Conservation (phyloP, 1,140 invertebrate species). For the Micrasema minimum region DNA sequence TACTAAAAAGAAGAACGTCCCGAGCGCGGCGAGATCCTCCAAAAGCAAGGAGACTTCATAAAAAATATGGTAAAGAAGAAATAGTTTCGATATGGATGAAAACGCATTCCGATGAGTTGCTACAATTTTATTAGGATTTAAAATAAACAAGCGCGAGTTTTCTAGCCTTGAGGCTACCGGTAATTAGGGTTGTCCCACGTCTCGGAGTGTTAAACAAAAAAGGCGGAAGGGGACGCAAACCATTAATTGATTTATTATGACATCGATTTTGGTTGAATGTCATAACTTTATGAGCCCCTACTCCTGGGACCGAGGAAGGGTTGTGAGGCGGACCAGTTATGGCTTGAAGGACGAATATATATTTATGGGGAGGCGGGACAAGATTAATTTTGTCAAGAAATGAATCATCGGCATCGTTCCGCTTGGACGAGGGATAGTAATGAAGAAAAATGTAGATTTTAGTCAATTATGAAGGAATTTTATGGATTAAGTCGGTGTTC, state of each 20-base stretch:
- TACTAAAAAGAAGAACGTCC: conserved; percentile 6
- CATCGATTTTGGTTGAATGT: conserved; percentile 54
- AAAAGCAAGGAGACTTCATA: not conserved
- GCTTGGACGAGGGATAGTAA: not conserved
- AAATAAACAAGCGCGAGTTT: not conserved
- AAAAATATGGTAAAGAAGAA: not conserved
- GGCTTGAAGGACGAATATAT: conserved; percentile 36
- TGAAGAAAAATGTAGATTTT: too few relatives aligned
- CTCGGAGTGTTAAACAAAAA: conserved; percentile 48
- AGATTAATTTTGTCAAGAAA: conserved; percentile 35
- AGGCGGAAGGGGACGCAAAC: conserved; percentile 39
- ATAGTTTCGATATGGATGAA: not conserved
- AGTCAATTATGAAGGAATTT: too few relatives aligned
- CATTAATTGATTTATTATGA: conserved; percentile 55
- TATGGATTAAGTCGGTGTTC: too few relatives aligned
- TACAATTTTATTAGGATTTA: conserved; percentile 14
- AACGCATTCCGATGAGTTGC: not conserved
- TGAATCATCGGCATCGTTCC: conserved; percentile 24
- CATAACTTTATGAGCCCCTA: conserved; percentile 47
- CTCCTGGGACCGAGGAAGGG: conserved; percentile 31
- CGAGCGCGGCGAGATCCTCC: not conserved
- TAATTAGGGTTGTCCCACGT: conserved; percentile 53
- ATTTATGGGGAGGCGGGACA: conserved; percentile 34
- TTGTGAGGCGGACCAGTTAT: conserved; percentile 28
- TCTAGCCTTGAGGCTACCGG: conserved; percentile 16